phyloP scores from a whole-genome alignment of 2,113 vertebrate genomes.

The Numida meleagris region DNA sequence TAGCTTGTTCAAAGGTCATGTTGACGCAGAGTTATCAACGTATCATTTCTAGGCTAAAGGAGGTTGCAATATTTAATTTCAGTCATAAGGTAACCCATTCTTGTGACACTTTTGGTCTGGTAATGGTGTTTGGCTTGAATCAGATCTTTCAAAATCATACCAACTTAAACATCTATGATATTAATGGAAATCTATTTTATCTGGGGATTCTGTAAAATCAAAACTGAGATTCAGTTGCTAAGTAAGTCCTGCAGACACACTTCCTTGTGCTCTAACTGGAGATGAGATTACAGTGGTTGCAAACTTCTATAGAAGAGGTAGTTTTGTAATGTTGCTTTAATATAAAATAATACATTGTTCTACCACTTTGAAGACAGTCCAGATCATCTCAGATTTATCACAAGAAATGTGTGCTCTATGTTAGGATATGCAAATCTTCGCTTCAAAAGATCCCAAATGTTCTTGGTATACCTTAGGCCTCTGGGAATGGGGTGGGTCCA shows the following conservation, averaged over 20 bases:
- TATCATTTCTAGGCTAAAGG: background rate
- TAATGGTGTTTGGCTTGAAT: background rate
- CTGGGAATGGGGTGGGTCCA: background rate
- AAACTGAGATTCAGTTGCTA: background rate
- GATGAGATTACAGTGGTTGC: background rate
- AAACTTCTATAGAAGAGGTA: background rate
- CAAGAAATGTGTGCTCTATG: background rate
- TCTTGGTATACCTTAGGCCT: background rate
- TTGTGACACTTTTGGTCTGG: background rate
- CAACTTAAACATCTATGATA: background rate
- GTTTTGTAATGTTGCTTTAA: background rate
- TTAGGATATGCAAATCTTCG: background rate
- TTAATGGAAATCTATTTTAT: background rate
- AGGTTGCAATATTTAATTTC: background rate
- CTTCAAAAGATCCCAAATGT: background rate
- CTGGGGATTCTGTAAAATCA: background rate
- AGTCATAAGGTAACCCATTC: background rate
- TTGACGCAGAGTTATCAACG: background rate
- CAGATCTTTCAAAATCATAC: background rate
- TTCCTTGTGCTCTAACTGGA: background rate
- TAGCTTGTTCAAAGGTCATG: background rate
- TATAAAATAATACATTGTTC: background rate
- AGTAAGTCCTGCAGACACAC: background rate
- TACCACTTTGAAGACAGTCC: constrained; percentile 2
- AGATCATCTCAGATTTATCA: constrained; percentile 24